Evolutionary conservation across 2,888 invertebrate genomes (phyloP).

Genomic region (Aspidapion aeneum): DNA sequence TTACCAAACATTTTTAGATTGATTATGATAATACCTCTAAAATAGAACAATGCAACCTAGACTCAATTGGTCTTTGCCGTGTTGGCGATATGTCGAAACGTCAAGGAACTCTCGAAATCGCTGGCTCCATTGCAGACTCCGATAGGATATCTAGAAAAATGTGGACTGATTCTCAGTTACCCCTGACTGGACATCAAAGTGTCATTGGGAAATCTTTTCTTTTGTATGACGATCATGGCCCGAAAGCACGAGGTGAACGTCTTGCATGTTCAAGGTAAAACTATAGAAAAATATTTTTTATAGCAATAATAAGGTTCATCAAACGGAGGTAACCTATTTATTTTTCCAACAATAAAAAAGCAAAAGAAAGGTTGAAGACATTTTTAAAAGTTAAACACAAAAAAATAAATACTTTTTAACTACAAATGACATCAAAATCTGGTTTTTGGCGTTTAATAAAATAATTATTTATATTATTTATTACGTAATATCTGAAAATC

Average conservation of each 20-base stretch:
- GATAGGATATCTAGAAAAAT: slow-evolving; percentile 65
- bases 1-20: slow-evolving; percentile 47
- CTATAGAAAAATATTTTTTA: neutral
- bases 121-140: slow-evolving; percentile 67
- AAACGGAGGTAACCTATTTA: no score
- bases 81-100: slow-evolving; percentile 76
- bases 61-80: slow-evolving; percentile 60
- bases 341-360: no score
- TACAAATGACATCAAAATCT: no score
- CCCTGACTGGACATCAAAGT: slow-evolving; percentile 70
- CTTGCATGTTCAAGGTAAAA: slow-evolving; percentile 83
- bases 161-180: slow-evolving; percentile 75
- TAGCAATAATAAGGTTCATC: neutral
- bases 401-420: no score
- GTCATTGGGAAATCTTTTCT: slow-evolving; percentile 81
- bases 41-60: slow-evolving; percentile 55
- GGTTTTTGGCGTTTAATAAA: no score
- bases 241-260: slow-evolving; percentile 82
- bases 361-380: no score
- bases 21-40: slow-evolving; percentile 59
- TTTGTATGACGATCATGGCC: slow-evolving; percentile 84
- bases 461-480: neutral
- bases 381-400: neutral
- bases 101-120: slow-evolving; percentile 67
- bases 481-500: no score